phyloP scores from a whole-genome alignment of 2,888 invertebrate species.

The Metacarcinus magister region DNA sequence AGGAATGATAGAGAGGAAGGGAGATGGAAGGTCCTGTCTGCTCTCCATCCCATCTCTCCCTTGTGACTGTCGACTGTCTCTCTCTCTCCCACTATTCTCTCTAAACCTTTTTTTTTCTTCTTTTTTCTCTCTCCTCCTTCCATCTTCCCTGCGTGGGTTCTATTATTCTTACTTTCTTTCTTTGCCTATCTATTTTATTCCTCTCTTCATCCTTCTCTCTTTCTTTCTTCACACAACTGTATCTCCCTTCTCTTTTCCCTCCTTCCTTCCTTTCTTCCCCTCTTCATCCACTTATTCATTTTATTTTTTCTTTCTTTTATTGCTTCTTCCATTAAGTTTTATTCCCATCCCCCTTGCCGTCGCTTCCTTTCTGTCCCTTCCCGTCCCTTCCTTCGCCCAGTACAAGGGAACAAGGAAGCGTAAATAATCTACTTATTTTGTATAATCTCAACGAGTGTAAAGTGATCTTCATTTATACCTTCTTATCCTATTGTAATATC shows the following conservation, averaged over 20 bases:
- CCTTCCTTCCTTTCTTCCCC: not conserved
- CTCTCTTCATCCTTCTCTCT: not conserved
- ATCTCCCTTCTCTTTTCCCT: not conserved
- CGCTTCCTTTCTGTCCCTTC: too few species aligned
- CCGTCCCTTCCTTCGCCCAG: not conserved
- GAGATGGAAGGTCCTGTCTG: not conserved
- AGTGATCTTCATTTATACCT: not conserved
- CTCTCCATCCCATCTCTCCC: not conserved
- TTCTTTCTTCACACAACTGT: not conserved
- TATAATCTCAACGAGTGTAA: not conserved
- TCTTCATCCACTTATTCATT: not conserved
- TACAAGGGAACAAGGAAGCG: not conserved
- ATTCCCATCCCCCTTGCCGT: not conserved
- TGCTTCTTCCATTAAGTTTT: not conserved
- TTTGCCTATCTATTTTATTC: not conserved
- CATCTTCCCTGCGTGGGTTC: not conserved
- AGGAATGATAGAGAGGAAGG: conserved; percentile 19
- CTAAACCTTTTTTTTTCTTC: not conserved
- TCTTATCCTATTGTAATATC: not conserved
- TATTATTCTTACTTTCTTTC: not conserved
- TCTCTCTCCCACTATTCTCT: not conserved
- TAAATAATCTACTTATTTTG: not conserved
- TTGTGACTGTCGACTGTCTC: not conserved
- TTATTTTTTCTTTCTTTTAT: not conserved
- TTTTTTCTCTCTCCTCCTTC: not conserved